Evolutionary conservation across 2,113 vertebrate genomes (phyloP).

Genomic region (Aspidoscelis tigris): DNA sequence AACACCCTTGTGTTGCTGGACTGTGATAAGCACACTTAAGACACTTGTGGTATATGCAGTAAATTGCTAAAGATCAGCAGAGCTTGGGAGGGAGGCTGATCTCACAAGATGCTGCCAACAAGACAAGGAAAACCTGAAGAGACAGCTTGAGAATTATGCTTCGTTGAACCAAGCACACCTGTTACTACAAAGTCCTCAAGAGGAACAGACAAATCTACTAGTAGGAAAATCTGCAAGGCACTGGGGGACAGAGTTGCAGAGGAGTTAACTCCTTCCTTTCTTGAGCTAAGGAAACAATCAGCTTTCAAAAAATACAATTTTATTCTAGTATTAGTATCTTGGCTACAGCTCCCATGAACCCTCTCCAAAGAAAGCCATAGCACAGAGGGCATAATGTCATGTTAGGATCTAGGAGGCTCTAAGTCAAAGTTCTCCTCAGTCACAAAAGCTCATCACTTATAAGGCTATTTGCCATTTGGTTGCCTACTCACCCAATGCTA

Average conservation of each 20-base stretch:
- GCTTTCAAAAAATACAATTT: neutral
- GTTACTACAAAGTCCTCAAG: conserved; percentile 51
- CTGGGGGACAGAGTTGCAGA: neutral
- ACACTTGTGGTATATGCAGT: conserved; percentile 51
- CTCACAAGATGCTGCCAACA: conserved; percentile 60
- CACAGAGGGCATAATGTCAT: too few species aligned
- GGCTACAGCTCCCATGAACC: neutral
- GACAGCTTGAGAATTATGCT: conserved; percentile 30
- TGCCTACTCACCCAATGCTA: too few species aligned
- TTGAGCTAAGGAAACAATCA: neutral
- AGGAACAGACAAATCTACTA: conserved; percentile 13
- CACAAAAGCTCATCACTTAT: too few species aligned
- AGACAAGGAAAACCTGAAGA: conserved; percentile 53
- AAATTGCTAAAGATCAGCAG: conserved; percentile 47
- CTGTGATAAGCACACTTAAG: neutral
- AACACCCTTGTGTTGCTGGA: neutral
- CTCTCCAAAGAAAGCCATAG: neutral
- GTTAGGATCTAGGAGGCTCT: too few species aligned
- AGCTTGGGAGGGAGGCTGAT: conserved; percentile 52
- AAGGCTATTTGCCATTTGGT: too few species aligned
- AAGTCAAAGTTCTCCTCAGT: too few species aligned
- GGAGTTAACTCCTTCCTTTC: conserved; percentile 14
- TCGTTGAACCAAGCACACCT: conserved; percentile 46
- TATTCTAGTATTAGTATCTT: neutral
- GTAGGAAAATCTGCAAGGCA: conserved; percentile 5